Evolutionary conservation across 2,113 vertebrate genomes (phyloP), one percentile per base, ranked within the genome.

Genomic region (Plestiodon gilberti): DNA sequence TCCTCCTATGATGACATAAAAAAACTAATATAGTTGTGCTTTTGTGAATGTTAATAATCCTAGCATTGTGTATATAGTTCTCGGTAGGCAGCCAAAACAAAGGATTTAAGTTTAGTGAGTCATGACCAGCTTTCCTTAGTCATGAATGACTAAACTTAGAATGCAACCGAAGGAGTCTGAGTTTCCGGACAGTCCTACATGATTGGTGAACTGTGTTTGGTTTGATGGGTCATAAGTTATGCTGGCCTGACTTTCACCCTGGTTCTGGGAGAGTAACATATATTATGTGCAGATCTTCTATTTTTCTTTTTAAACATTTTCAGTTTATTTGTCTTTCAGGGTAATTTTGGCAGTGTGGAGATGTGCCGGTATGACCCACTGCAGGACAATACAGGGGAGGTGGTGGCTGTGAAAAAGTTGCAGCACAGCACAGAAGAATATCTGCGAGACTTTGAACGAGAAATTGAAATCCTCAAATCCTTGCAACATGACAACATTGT

Each of bases 401-500:
- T 99, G 89, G 99, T 99, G 74, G 99, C 99, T 15, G 99, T 99
- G 82, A 99, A 99, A 90, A 99, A 99, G 86, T 97, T 99, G 8
- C 99, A 99, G 89, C 98, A 99, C 91, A 99, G 98, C 93, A 98
- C 98, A 0, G 98, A 98, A 1, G 98, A 99, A 90, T 98, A 99
- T 90, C 93, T 99, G 84, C 92, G 98, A 13, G 99, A 99, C 94
- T 99, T 99, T 43, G 98, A 99, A 96, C 96, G 98, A 85, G 99
- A 99, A 91, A 99, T 99, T 9, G 98, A 99, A 95, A 99, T 99
- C 94, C 97, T 99, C 82, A 99, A 98, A 87, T 99, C 99, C 13
- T 96, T 99, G 70, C 99, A 99, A 79, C 99, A 99, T 30, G 99
- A 99, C 76, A 99, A 99, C 96, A 99, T 99, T 22, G 99, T 99